phyloP scores from a whole-genome alignment of 2,113 vertebrate genomes.

The Odontophorus gujanensis region DNA sequence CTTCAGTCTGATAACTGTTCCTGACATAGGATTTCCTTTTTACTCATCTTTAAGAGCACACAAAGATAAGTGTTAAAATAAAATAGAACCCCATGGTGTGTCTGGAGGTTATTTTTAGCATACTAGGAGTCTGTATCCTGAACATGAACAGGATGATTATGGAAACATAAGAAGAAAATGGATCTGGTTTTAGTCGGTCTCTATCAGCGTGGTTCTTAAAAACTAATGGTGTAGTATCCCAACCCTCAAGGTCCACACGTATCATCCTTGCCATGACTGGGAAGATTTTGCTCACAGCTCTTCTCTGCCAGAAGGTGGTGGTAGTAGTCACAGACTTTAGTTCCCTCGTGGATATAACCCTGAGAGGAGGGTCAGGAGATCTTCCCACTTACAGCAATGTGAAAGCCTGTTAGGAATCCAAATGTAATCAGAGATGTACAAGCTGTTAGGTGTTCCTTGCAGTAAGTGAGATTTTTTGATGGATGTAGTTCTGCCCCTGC shows the following conservation, averaged over 20 bases:
- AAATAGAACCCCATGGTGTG: not conserved
- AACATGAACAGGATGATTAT: not conserved
- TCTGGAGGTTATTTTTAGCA: not conserved
- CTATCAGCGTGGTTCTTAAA: not conserved
- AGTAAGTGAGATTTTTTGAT: not conserved
- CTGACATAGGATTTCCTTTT: not conserved
- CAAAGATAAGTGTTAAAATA: not conserved
- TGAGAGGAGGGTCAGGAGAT: not conserved
- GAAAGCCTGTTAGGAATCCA: not conserved
- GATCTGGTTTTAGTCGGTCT: not conserved
- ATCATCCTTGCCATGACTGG: not conserved
- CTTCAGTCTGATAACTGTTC: not conserved
- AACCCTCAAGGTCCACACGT: not conserved
- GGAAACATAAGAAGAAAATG: not conserved
- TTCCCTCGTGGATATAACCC: not conserved
- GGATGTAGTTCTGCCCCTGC: not conserved
- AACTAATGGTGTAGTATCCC: not conserved
- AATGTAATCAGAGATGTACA: not conserved
- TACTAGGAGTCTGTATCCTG: not conserved
- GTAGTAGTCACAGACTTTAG: not conserved
- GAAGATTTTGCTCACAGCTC: not conserved
- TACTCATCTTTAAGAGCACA: not conserved
- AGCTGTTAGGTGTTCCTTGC: not conserved
- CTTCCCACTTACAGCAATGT: not conserved
- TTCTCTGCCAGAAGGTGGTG: not conserved